Base-by-base conservation (phyloP, 2,888 invertebrate genomes). In the Antheraea assamensis region DNA sequence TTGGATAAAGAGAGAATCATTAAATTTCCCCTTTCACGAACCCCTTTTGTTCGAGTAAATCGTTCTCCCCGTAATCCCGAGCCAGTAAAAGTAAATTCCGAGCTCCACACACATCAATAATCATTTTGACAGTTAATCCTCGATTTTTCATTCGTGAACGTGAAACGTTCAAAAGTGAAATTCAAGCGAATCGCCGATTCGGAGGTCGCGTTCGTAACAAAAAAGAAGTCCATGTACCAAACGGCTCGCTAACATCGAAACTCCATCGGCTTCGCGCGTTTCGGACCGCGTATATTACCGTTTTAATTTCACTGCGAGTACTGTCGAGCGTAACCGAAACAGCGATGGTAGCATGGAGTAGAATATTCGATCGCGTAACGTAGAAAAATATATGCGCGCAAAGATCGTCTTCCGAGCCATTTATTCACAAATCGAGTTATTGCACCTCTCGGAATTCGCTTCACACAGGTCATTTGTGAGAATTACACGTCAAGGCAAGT, bases 401-500 rank as follows among this genome's bases (percentile, higher is more conserved):
- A 92, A 92, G 91, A 92, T 92, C 91, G 92, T 91, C 90, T 94
- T 93, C 92, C 92, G 81, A 88, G 87, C 91, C 92, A 92, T 92
- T 94, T 92, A 91, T 90, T 92, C 91, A 86, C 88, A 91, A 93
- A 93, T 93, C 92, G 89, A 90, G 92, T 93, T 93, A 93, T 92
- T 92, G 93, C 93, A 92, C 91, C 90, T 90, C 90, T 80, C 88
- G 87, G 87, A 85, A 89, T 90, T 90, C 91, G 89, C 87, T 91
- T 90, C 91, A 90, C 91, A 90, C 86, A 90, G 88, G 89, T 92
- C 90, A 91, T 92, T 92, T 91, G 90, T 87, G 89, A 83, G 88
- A 91, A 92, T 92, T 90, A 91, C 91, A 91, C 91, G 82, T 84
- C 80, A 78, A 82, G 80, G 78, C 81, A 80, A 84, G 78, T 84